These are phyloP conservation scores for Etheostoma spectabile DNA, from an alignment of 2,113 vertebrate genomes.

Conservation along the genomic window DNA sequence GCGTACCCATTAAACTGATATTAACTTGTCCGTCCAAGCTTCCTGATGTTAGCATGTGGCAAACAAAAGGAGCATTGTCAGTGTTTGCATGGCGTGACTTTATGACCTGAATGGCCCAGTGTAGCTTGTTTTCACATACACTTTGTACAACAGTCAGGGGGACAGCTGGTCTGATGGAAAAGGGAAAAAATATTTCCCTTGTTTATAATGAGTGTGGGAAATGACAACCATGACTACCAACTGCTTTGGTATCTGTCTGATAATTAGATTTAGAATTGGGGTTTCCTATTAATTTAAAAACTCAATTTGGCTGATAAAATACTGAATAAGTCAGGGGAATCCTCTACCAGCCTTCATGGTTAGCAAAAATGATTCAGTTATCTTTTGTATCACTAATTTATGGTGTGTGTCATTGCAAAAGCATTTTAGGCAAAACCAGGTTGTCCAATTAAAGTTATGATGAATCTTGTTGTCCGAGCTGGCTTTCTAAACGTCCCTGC, in stretches of 20 bases:
- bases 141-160: conserved; percentile 21
- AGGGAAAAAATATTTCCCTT: conserved; percentile 7
- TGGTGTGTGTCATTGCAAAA: not conserved
- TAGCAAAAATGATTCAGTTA: not conserved
- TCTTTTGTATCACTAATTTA: not conserved
- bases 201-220: conserved; percentile 25
- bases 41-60: conserved; percentile 3
- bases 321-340: not conserved
- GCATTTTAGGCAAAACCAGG: not conserved
- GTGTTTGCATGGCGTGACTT: conserved; percentile 17
- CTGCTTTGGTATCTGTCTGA: not conserved
- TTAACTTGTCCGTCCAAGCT: conserved; percentile 22
- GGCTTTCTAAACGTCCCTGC: not conserved
- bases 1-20: not conserved
- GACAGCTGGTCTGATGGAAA: conserved; percentile 5
- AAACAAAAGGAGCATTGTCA: conserved; percentile 59
- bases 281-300: not conserved
- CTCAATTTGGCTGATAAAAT: not conserved
- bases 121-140: conserved; percentile 36
- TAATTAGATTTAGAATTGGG: not conserved
- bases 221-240: not conserved
- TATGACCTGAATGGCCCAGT: conserved; percentile 40
- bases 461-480: not conserved
- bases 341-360: not conserved
- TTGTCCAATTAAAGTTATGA: not conserved